A percentile compares a stretch with the other conserved stretches of the same genome.
These are phyloP conservation scores for Xenopus laevis DNA, from an alignment of 2,113 vertebrate genomes.

Conservation along the genomic window DNA sequence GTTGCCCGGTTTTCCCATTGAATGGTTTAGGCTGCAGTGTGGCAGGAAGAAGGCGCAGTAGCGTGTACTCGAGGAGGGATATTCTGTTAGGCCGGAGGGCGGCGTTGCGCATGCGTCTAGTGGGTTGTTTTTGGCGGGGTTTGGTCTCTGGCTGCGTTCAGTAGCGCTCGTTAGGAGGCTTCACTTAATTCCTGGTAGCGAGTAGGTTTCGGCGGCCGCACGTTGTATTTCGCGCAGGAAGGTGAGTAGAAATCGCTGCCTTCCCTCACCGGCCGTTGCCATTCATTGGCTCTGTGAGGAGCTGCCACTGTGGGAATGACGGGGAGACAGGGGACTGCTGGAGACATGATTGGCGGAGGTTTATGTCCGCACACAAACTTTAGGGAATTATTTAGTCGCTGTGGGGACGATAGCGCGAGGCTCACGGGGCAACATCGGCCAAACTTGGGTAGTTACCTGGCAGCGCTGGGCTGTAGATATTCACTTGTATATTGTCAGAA, in stretches of 20 bases:
- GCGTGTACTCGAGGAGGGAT: too few species aligned
- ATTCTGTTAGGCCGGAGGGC: not conserved
- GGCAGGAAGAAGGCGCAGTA: too few species aligned
- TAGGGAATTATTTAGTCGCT: too few species aligned
- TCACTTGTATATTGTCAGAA: too few species aligned
- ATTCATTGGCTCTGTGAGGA: not conserved
- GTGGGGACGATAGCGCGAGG: too few species aligned
- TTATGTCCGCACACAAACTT: too few species aligned
- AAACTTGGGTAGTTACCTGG: too few species aligned
- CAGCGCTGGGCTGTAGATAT: too few species aligned
- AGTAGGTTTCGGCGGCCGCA: constrained; percentile 47
- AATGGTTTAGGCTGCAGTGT: too few species aligned
- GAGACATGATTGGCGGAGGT: too few species aligned
- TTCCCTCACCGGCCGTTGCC: not conserved
- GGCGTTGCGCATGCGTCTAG: constrained; percentile 58
- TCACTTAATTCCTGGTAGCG: not conserved
- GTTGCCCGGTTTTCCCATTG: too few species aligned
- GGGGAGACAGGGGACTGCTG: constrained; percentile 19
- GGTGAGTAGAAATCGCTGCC: constrained; percentile 38
- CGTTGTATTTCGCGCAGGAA: constrained; percentile 50
- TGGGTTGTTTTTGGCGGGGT: constrained; percentile 65
- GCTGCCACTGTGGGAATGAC: not conserved
- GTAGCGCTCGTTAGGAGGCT: constrained; percentile 53
- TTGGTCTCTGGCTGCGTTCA: constrained; percentile 48
- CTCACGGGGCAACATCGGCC: too few species aligned